Evolutionary conservation across 2,113 vertebrate genomes (phyloP), one percentile per base, ranked within the genome.

Genomic region (Benitochromis conjunctus): DNA sequence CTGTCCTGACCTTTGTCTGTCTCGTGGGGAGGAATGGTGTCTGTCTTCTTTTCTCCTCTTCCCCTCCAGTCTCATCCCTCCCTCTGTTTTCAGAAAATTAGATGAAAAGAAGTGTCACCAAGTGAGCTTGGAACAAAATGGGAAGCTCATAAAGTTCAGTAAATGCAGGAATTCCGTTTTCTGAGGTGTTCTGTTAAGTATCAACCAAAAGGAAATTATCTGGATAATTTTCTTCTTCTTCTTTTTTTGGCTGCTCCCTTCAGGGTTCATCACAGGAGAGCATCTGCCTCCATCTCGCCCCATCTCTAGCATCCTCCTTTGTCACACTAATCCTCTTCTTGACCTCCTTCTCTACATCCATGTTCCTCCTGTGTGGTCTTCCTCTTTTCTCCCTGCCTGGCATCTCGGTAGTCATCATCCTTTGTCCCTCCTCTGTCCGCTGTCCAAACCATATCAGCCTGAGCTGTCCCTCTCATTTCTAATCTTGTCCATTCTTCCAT

Each of bases 11-110:
- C 60, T 93, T 81, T 84, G 84, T 82, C 29, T 41, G 84, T 90
- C 91, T 92, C 53, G 2, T 82, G 87, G 80, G 90, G 86, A 82
- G 80, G 85, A 56, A 71, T 62, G 89, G 71, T 46, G 58, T 88
- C 71, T 60, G 29, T 76, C 83, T 85, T 31, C 78, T 58, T 80
- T n/a, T 51, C 82, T 81, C 31, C 54, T 81, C 54, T 43, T 36
- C 80, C 69, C 66, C 57, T 71, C 46, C 60, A 55, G 78, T 31
- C 83, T 86, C 80, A 74, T 86, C 51, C 82, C 77, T 88, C 51
- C 46, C 29, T 81, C 81, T 62, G 90, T 53, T 54, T 34, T 24
- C 21, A 78, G 26, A 85, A 38, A 88, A 79, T 80, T 29, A 79
- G 51, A 89, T 80, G 34, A 83, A 86, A 79, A 83, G 36, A 71